Evolutionary conservation across 2,113 vertebrate species (phyloP), one percentile per base, ranked within the genome.

Genomic region (Hyla sarda): DNA sequence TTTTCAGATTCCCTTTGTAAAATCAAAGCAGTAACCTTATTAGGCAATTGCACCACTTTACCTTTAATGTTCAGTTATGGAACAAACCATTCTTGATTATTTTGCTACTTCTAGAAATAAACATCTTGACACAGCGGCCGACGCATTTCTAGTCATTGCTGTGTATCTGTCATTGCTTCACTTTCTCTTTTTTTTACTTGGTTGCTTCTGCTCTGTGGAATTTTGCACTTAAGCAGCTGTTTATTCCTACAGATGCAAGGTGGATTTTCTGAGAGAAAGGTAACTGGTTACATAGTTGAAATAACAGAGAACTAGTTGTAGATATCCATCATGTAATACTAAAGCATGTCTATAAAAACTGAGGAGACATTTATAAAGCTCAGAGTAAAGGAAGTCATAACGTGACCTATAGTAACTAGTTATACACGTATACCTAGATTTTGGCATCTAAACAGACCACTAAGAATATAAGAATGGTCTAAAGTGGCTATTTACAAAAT

Each of bases 191-290:
- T 48, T 4, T 34, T 77, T 3, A 71, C 17, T 34, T 77, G 32
- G 7, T 54, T 77, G 25, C 48, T 56, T 50, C 48, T 25, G 5
- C 28, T 77, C 13, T 77, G 13, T 77, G 75, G 75, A 34, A 34
- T 21, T 28, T 56, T 77, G 75, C 19, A 23, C 54, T 37, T 77
- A 56, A 45, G 62, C 10, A 28, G 71, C 47, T 56, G 23, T 25
- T 82, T 85, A 12, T 88, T 52, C 88, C 84, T 48, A 87, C 93
- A 94, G 92, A 90, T 93, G 93, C 92, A 93, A 92, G 88, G 41
- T 88, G 89, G 91, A 91, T 87, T 90, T 94, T 87, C 89, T 94
- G 83, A 92, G 84, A 87, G 88, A 87, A 88, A 94, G 94, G 94
- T 94, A 93, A 93, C 87, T 85, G 30, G 21, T 17, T 28, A 79